Base-by-base conservation (phyloP, 2,888 invertebrate species). In the Trichopoda pennipes region DNA sequence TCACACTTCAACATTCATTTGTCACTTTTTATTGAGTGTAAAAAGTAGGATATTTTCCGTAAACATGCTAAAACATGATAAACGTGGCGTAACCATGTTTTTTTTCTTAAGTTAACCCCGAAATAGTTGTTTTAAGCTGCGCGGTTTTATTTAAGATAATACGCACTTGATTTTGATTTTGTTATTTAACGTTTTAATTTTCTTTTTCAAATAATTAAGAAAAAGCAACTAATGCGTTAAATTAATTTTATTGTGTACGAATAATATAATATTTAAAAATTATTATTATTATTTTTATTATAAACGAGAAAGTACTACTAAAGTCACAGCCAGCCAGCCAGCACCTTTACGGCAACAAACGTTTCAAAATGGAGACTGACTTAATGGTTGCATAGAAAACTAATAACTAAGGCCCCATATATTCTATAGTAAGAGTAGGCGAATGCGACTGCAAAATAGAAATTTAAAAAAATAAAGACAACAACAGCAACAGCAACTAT, bases 351-450 rank as follows among this genome's bases (percentile, higher is more conserved):
- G 79, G 72, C 82, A 74, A 72, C 70, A 70, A 75, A 82, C 82
- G 82, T 79, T 82, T 82, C 72, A 79, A 79, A 82, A 82, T 79
- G 82, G 79, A 82, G 82, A 82, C 82, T 82, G 82, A 82, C 82
- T 82, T 82, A 82, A 79, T 79, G 79, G 82, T 82, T 79, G 82
- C 82, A 82, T 82, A 82, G 82, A 76, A 82, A 82, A 82, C 82
- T 82, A 82, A 75, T 79, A 82, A 82, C 82, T 82, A 82, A 82
- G 82, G 68, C 79, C 82, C 82, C 82, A 82, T 72, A 82, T 72
- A 76, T 82, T 82, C 82, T 82, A 82, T 76, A 82, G 82, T 82
- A 82, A 82, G 82, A 82, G 82, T 82, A 82, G 82, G 82, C 82
- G 82, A 82, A 79, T 82, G 79, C 79, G 79, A 82, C 79, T 79